These are phyloP conservation scores for Eilema caniola DNA, from an alignment of 2,888 invertebrate species.

Conservation along the genomic window DNA sequence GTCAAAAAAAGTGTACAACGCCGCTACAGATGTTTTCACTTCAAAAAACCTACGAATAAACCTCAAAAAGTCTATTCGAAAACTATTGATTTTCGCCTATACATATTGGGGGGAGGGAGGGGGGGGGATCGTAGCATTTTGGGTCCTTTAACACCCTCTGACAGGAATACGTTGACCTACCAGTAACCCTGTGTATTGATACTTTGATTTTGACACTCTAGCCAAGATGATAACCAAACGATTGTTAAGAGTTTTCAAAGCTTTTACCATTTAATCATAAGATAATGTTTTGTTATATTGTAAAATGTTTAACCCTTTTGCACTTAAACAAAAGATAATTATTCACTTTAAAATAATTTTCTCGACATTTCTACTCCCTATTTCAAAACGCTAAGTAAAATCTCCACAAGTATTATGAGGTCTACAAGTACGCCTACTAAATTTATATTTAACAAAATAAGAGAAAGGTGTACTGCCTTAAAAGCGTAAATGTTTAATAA, in stretches of 20 bases:
- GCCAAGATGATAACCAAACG: neutral
- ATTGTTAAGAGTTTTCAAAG: neutral
- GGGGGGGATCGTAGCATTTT: no score
- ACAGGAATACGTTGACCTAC: no score
- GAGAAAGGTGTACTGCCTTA: neutral
- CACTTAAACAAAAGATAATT: neutral
- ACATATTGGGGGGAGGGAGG: no score
- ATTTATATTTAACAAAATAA: neutral
- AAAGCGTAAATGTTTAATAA: slow-evolving; percentile 15
- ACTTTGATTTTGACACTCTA: no score
- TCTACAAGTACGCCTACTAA: neutral
- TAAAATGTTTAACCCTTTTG: neutral
- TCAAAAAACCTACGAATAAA: no score
- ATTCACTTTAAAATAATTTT: neutral
- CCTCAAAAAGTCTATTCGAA: no score
- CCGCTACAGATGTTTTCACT: no score
- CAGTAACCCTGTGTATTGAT: no score
- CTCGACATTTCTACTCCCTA: neutral
- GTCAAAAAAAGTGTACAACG: no score
- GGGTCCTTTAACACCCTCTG: no score
- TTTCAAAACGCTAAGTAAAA: neutral
- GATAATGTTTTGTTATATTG: neutral
- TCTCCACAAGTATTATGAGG: neutral
- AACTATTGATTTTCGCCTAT: no score
- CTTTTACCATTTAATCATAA: neutral